These are phyloP conservation scores for Characodon lateralis DNA, from an alignment of 2,797 vertebrate genomes.

Conservation along the genomic window DNA sequence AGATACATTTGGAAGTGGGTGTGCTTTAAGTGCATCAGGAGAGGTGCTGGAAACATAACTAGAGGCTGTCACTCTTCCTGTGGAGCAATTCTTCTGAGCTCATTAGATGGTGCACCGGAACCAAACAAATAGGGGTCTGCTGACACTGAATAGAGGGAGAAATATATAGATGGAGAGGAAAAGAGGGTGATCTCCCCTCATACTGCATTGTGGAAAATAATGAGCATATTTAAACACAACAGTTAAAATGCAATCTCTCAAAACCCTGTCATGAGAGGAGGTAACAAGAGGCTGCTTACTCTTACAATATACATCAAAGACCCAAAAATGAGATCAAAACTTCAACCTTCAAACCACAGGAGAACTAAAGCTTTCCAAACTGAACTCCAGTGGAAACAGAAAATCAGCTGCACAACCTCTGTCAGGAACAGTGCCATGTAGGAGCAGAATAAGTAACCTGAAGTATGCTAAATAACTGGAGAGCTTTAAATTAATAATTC, in stretches of 20 bases:
- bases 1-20: conserved; percentile 53
- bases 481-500: conserved; percentile 43
- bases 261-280: conserved; percentile 51
- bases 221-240: conserved; percentile 51
- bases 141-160: conserved; percentile 46
- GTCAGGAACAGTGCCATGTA: conserved; percentile 22
- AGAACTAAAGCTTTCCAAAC: conserved; percentile 27
- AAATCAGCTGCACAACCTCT: conserved; percentile 40
- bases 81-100: conserved; percentile 71
- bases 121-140: conserved; percentile 60
- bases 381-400: conserved; percentile 42
- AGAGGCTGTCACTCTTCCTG: conserved; percentile 67
- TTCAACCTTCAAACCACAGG: conserved; percentile 44
- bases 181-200: neutral
- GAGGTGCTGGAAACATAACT: conserved; percentile 59
- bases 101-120: conserved; percentile 68
- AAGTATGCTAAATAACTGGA: conserved; percentile 29
- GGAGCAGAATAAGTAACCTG: conserved; percentile 34
- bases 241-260: conserved; percentile 46
- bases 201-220: conserved; percentile 57
- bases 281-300: conserved; percentile 60
- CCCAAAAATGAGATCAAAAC: conserved; percentile 39
- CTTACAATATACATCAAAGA: conserved; percentile 73
- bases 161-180: conserved; percentile 14
- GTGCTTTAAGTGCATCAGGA: conserved; percentile 56